phyloP scores from a whole-genome alignment of 2,113 vertebrate species.

The Alaudala cheleensis region DNA sequence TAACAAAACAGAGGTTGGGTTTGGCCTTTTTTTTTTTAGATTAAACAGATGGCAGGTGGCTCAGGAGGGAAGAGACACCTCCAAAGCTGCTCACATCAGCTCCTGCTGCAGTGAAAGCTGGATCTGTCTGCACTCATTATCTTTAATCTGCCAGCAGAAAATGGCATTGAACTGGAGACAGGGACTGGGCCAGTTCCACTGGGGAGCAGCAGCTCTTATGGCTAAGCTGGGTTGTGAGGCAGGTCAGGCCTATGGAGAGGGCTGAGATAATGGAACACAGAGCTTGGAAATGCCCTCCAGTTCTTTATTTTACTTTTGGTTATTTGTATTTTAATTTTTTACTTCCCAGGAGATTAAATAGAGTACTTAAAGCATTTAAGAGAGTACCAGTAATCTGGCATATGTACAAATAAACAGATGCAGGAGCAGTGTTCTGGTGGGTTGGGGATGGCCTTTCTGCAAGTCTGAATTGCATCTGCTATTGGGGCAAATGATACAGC shows the following conservation, averaged over 20 bases:
- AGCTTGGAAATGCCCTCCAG: conserved; percentile 1
- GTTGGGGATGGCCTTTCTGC: background rate
- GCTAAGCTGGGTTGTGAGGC: conserved; percentile 10
- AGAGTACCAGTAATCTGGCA: background rate
- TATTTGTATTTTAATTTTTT: background rate
- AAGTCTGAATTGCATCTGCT: background rate
- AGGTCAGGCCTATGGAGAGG: conserved; percentile 28
- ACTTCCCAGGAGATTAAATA: background rate
- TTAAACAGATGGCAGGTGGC: conserved; percentile 49
- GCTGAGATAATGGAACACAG: background rate
- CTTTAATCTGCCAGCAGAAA: conserved; percentile 49
- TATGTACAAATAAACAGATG: background rate
- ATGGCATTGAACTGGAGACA: conserved; percentile 14
- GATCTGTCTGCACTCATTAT: conserved; percentile 39
- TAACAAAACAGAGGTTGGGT: background rate
- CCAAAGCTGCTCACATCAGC: conserved; percentile 16
- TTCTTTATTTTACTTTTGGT: background rate
- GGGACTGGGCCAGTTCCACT: background rate
- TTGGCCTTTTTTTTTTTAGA: background rate
- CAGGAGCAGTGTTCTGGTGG: background rate
- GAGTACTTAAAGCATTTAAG: background rate
- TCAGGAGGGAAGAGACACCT: conserved; percentile 26
- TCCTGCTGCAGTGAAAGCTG: background rate
- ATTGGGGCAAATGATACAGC: background rate
- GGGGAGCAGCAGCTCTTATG: conserved; percentile 14